A percentile compares a stretch with the other conserved stretches of the same genome.
Conservation (phyloP, 2,113 vertebrate genomes). For the Vicugna pacos region DNA sequence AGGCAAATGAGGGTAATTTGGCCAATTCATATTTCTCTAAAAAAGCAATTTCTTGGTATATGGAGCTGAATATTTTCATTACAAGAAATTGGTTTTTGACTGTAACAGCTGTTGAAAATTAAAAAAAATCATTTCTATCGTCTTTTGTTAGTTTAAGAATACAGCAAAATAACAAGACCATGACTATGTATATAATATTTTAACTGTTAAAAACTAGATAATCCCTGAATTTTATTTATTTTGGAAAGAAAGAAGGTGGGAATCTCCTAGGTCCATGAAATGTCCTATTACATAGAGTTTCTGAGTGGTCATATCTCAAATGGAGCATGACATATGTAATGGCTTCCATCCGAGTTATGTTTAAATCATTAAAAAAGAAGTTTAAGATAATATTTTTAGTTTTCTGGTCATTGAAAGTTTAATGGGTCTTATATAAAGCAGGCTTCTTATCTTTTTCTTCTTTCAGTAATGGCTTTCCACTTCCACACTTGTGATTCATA, state of each 20-base stretch:
- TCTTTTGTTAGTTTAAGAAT: conserved; percentile 18
- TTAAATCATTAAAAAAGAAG: conserved; percentile 34
- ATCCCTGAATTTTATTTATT: conserved; percentile 38
- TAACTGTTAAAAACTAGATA: not conserved
- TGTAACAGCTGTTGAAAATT: conserved; percentile 7
- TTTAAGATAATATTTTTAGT: not conserved
- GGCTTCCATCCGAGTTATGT: not conserved
- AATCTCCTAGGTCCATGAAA: not conserved
- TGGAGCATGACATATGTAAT: not conserved
- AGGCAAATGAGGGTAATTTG: not conserved
- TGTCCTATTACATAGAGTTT: not conserved
- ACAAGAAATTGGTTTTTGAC: conserved; percentile 17
- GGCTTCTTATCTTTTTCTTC: not conserved
- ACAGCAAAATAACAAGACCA: not conserved
- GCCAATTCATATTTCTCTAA: not conserved
- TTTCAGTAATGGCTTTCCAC: not conserved
- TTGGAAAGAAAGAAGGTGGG: not conserved
- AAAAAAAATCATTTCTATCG: not conserved
- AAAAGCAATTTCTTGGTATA: conserved; percentile 43
- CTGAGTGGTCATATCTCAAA: not conserved
- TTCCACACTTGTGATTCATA: no score
- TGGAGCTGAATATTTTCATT: conserved; percentile 39
- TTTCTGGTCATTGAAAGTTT: conserved; percentile 22
- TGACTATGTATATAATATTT: not conserved
- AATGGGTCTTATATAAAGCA: conserved; percentile 13